These are phyloP conservation scores for Trachelus stipa DNA, from an alignment of 2,888 invertebrate genomes.

Conservation along the genomic window DNA sequence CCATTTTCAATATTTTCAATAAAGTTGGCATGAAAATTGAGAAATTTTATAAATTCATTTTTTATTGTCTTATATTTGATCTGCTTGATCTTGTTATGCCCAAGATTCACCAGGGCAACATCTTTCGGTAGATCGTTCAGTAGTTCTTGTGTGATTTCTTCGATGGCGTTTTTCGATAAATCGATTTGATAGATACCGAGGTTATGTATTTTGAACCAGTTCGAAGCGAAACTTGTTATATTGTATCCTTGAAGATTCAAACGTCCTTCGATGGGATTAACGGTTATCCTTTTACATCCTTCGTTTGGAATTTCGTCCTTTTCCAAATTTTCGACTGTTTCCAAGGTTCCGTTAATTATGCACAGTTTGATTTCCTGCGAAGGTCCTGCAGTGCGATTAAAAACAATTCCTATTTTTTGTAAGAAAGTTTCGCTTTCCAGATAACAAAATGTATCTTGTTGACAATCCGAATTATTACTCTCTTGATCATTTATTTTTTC, in stretches of 20 bases:
- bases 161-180: slow-evolving; percentile 42
- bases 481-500: neutral
- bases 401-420: neutral
- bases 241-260: slow-evolving; percentile 34
- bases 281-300: slow-evolving; percentile 32
- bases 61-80: slow-evolving; percentile 42
- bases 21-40: slow-evolving; percentile 60
- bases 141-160: slow-evolving; percentile 42
- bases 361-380: slow-evolving; percentile 36
- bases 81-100: slow-evolving; percentile 35
- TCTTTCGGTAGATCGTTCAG: slow-evolving; percentile 47
- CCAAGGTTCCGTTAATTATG: slow-evolving; percentile 4
- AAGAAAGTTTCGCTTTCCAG: neutral
- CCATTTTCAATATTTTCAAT: slow-evolving; percentile 59
- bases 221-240: slow-evolving; percentile 43
- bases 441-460: neutral
- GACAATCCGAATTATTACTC: neutral
- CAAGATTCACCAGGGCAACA: slow-evolving; percentile 37
- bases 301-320: slow-evolving; percentile 23
- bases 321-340: slow-evolving; percentile 7
- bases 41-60: slow-evolving; percentile 51
- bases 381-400: neutral
- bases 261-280: slow-evolving; percentile 22
- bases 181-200: slow-evolving; percentile 36
- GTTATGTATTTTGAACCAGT: slow-evolving; percentile 47